These are phyloP conservation scores for Vimba vimba DNA, from an alignment of 2,113 vertebrate genomes.

Conservation along the genomic window DNA sequence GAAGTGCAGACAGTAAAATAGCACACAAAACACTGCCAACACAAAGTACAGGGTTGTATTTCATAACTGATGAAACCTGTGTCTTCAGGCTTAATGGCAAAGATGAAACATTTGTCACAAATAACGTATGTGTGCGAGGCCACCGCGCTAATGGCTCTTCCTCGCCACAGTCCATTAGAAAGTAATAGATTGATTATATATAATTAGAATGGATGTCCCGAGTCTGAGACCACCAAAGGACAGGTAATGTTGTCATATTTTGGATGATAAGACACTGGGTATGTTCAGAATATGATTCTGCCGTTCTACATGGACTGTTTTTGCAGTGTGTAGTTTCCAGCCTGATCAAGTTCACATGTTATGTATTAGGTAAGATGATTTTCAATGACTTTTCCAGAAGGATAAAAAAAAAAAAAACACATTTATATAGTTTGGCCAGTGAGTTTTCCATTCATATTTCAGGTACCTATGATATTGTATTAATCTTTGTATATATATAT, in stretches of 20 bases:
- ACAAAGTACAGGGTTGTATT: constrained; percentile 16
- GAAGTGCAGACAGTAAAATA: not conserved
- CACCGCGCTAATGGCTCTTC: constrained; percentile 47
- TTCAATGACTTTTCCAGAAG: not conserved
- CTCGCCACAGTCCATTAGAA: constrained; percentile 45
- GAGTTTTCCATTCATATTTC: no score
- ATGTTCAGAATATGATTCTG: not conserved
- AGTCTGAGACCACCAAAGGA: constrained; percentile 29
- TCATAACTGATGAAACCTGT: constrained; percentile 32
- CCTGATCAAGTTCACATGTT: not conserved
- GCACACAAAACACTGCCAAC: constrained; percentile 15
- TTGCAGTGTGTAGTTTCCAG: not conserved
- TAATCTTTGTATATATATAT: no score
- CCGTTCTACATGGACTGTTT: not conserved
- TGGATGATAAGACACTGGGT: not conserved
- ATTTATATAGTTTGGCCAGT: no score
- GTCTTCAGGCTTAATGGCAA: constrained; percentile 31
- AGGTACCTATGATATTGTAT: no score
- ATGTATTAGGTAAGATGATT: not conserved
- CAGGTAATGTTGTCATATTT: not conserved
- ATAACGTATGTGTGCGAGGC: constrained; percentile 39
- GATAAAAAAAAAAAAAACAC: no score
- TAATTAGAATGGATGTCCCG: constrained; percentile 44
- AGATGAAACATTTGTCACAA: constrained; percentile 50
- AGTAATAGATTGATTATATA: constrained; percentile 52